Conservation (phyloP, 2,797 vertebrate species). For the Hirundo rustica region DNA sequence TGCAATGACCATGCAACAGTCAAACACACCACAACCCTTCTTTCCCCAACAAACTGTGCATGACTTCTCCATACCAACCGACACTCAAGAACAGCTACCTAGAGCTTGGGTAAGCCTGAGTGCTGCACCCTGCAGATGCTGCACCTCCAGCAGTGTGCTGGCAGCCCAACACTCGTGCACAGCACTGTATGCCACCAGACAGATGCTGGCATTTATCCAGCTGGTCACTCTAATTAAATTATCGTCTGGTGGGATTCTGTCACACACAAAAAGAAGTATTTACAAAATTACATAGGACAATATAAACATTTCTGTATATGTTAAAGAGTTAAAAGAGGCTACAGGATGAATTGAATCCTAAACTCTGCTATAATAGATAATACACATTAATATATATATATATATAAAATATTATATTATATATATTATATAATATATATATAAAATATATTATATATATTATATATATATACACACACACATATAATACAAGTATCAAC, state of each 20-base stretch:
- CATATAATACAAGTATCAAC: not conserved
- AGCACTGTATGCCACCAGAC: not conserved
- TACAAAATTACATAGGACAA: not conserved
- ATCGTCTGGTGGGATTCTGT: not conserved
- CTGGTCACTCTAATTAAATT: not conserved
- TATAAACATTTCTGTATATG: not conserved
- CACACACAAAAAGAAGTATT: not conserved
- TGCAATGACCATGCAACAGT: not conserved
- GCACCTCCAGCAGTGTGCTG: not conserved
- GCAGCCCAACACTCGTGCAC: not conserved
- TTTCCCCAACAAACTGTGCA: not conserved
- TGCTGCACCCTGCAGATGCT: fast-evolving
- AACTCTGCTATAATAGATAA: not conserved
- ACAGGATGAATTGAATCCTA: not conserved
- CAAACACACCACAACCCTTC: not conserved
- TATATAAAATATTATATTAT: no score
- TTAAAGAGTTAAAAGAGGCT: not conserved
- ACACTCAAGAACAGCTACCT: not conserved
- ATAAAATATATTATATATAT: no score
- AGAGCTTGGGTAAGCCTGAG: no score
- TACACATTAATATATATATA: no score
- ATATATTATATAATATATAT: no score
- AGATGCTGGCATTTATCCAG: not conserved
- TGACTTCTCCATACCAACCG: not conserved
- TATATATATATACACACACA: not conserved